Base-by-base conservation (phyloP, 2,888 invertebrate genomes). In the Cactoblastis cactorum region DNA sequence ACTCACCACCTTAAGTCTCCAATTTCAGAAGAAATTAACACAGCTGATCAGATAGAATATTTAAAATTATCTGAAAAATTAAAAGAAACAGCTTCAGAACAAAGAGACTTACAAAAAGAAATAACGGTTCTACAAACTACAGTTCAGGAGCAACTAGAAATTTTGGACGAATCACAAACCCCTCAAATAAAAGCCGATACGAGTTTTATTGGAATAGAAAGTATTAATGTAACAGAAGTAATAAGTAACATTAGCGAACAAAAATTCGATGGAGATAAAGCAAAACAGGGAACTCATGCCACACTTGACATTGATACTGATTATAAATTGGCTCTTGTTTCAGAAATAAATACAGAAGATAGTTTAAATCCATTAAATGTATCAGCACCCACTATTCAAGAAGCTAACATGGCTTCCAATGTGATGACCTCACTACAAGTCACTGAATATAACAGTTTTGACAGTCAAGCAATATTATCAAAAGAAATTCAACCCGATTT, bases 211-310 rank as follows among this genome's bases (percentile, higher is more conserved):
- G 69, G 91, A 85, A 87, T 91, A 79, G 65, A 90, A 93, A 81
- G 92, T 58, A 58, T 95, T 41, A 91, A 90, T 65, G 81, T 94
- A 11, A 92, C 90, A 4, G 91, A 93, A 78, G 69, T 91, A 0
- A 65, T 90, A 49, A 64, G 85, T 2, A 78, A 80, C 50, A 82
- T 92, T 45, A 88, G 78, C 69, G 92, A 92, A 86, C 76, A 80
- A 74, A 79, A 67, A 51, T 77, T 91, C 18, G 77, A 69, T 22
- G 65, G 76, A 56, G 64, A 72, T 37, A 69, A 79, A 61, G 61
- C 64, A 50, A 83, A 86, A n/a, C 71, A 82, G 54, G 67, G 76
- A 51, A 82, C 75, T 28, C 89, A 77, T 64, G 93, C 93, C 14
- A 88, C 79, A 49, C 52, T 91, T 24, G 87, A 91, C 49, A 69